Evolutionary conservation across 2,888 invertebrate species (phyloP).

Genomic region (Lamellibrachia satsuma): DNA sequence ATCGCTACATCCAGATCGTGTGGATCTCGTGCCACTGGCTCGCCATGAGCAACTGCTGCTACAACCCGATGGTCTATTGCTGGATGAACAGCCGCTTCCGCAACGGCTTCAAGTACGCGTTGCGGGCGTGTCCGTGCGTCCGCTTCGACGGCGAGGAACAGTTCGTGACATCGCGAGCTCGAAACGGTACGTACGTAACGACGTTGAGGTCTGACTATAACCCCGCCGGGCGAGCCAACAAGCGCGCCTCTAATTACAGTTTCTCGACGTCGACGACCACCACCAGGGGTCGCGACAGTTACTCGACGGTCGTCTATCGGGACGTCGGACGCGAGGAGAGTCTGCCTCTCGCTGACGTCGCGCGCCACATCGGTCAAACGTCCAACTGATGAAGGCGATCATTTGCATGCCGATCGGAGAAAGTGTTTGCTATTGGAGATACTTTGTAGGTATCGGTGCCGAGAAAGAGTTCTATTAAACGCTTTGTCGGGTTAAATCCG

Average conservation of each 20-base stretch:
- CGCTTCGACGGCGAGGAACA: background rate
- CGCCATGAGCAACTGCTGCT: conserved; percentile 63
- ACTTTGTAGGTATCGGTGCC: background rate
- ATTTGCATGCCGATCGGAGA: background rate
- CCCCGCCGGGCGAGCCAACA: conserved; percentile 45
- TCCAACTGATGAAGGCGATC: background rate
- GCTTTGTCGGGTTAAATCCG: background rate
- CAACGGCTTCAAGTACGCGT: conserved; percentile 48
- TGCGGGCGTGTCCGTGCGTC: conserved; percentile 21
- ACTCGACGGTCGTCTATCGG: background rate
- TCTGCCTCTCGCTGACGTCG: conserved; percentile 11
- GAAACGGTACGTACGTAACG: conserved; percentile 13
- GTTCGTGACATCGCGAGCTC: conserved; percentile 8
- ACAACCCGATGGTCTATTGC: conserved; percentile 63
- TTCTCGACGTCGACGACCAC: background rate
- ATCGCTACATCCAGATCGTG: conserved; percentile 51
- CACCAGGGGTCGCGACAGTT: background rate
- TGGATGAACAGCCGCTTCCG: conserved; percentile 62
- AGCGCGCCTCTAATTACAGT: conserved; percentile 18
- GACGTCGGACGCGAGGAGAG: background rate
- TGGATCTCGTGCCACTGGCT: conserved; percentile 59
- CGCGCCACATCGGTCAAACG: background rate
- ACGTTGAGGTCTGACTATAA: conserved; percentile 6
- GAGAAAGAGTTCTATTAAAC: background rate
- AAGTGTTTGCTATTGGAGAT: conserved; percentile 7